A percentile compares a stretch with the other conserved stretches of the same genome.
phyloP scores from a whole-genome alignment of 2,888 invertebrate genomes.

The Junonia oenone region DNA sequence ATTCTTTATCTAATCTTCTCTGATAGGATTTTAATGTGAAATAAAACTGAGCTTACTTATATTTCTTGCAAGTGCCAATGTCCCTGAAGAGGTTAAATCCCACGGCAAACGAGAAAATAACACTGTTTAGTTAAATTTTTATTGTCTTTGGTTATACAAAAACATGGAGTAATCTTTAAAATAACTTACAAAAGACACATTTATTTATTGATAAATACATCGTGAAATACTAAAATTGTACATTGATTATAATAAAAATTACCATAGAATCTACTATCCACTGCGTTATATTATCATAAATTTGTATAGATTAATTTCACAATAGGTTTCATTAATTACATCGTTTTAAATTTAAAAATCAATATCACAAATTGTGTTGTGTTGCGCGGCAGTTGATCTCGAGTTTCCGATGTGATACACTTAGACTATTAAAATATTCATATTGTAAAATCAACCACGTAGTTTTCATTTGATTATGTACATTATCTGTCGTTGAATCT shows the following conservation, averaged over 20 bases:
- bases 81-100: too few species aligned
- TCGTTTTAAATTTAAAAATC: neutral
- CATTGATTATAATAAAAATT: constrained; percentile 63
- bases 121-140: constrained; percentile 74
- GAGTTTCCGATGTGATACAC: neutral
- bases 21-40: neutral
- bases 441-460: neutral
- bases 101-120: constrained; percentile 33
- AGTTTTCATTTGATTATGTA: neutral
- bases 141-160: constrained; percentile 81
- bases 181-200: constrained; percentile 79
- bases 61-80: too few species aligned
- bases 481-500: neutral
- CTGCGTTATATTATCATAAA: constrained; percentile 9
- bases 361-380: neutral
- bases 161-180: constrained; percentile 78
- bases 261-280: constrained; percentile 12
- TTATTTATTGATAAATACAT: constrained; percentile 66
- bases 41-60: too few species aligned
- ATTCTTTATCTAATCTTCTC: too few species aligned
- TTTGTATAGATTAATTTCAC: constrained; percentile 1
- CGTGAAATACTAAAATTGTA: constrained; percentile 69
- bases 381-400: neutral
- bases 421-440: neutral
- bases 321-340: neutral